These are phyloP conservation scores for Percopsis omiscomaycus DNA, from an alignment of 2,797 vertebrate species.

Conservation along the genomic window DNA sequence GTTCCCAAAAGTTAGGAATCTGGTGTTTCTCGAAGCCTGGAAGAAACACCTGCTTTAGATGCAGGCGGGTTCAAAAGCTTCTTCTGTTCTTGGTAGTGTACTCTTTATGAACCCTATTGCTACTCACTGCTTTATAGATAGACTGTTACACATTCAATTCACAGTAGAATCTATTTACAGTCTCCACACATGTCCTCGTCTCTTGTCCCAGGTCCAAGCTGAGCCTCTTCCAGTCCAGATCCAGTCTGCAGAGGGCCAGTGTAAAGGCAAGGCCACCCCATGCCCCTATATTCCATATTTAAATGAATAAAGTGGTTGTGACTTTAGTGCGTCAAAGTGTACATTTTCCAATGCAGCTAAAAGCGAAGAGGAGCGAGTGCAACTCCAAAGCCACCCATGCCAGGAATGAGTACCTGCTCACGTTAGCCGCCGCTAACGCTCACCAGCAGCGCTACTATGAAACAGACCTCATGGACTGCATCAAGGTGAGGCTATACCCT, in stretches of 20 bases:
- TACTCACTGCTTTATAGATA: too few relatives aligned
- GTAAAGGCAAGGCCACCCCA: constrained; percentile 83
- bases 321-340: background rate
- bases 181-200: background rate
- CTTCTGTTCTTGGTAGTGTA: too few relatives aligned
- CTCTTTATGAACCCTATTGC: too few relatives aligned
- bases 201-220: constrained; percentile 86
- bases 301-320: background rate
- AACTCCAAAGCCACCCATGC: constrained; percentile 92
- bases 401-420: constrained; percentile 95
- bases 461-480: constrained; percentile 89
- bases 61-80: too few relatives aligned
- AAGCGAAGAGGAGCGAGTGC: constrained; percentile 92
- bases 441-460: constrained; percentile 94
- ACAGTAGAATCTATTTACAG: background rate
- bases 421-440: constrained; percentile 90
- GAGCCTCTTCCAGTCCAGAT: constrained; percentile 96
- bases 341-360: constrained; percentile 78
- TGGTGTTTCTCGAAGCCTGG: too few relatives aligned
- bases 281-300: too few relatives aligned
- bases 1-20: too few relatives aligned
- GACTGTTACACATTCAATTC: too few relatives aligned
- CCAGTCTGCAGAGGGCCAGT: constrained; percentile 96
- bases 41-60: too few relatives aligned
- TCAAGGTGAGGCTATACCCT: constrained; percentile 79